Evolutionary conservation across 2,797 vertebrate genomes (phyloP).

Genomic region (Coregonus sp.): DNA sequence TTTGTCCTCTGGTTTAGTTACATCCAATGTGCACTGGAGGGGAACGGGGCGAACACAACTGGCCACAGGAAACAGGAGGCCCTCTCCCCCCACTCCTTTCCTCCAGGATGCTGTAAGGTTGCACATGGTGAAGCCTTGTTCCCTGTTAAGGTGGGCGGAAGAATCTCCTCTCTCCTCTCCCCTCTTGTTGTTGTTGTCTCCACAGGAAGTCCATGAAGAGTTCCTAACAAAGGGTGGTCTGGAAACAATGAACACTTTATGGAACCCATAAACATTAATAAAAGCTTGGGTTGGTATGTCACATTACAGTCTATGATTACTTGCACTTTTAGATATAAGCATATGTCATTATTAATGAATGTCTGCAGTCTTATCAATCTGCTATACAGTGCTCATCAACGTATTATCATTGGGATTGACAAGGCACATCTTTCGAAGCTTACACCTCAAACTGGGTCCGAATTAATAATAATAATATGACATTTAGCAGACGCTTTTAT

Average conservation of each 20-base stretch:
- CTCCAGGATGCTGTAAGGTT: neutral
- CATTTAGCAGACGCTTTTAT: no score
- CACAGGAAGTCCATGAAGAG: conserved; percentile 28
- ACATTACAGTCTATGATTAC: neutral
- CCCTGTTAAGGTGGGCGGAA: conserved; percentile 36
- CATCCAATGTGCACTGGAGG: conserved; percentile 66
- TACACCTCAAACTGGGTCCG: conserved; percentile 15
- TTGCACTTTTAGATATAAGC: neutral
- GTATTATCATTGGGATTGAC: neutral
- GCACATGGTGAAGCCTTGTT: conserved; percentile 22
- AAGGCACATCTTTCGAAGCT: neutral
- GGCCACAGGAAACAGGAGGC: conserved; percentile 23
- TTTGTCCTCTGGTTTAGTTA: conserved; percentile 70
- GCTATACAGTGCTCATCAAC: no score
- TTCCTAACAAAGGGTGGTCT: conserved; percentile 11
- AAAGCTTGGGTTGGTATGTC: no score
- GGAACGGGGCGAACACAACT: conserved; percentile 51
- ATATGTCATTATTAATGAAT: neutral
- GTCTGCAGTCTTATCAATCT: no score
- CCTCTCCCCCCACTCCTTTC: conserved; percentile 5
- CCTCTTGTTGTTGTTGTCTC: conserved; percentile 26
- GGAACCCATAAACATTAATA: neutral
- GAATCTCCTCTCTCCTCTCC: conserved; percentile 16
- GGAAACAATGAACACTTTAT: neutral
- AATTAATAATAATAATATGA: neutral